A percentile compares a stretch with the other conserved stretches of the same genome.
phyloP scores from a whole-genome alignment of 2,888 invertebrate species.

The Cistogaster globosa region DNA sequence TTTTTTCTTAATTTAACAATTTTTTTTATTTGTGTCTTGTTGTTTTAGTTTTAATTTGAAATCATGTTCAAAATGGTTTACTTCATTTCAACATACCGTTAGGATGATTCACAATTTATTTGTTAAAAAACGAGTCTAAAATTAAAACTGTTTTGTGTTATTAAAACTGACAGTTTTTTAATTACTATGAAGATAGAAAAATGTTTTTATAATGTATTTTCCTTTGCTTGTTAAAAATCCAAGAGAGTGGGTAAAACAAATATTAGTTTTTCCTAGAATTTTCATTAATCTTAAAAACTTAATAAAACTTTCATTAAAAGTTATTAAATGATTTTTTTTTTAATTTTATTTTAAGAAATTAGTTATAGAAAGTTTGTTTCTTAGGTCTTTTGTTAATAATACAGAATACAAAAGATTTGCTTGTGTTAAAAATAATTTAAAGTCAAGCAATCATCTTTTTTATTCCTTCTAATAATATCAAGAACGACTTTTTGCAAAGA shows the following conservation, averaged over 20 bases:
- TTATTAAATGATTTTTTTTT: too few relatives aligned
- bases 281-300: slow-evolving; percentile 3
- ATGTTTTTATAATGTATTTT: neutral
- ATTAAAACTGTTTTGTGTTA: neutral
- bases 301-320: neutral
- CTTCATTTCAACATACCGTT: slow-evolving; percentile 57
- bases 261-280: slow-evolving; percentile 27
- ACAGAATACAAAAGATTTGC: too few relatives aligned
- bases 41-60: slow-evolving; percentile 52
- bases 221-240: slow-evolving; percentile 9
- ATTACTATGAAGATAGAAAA: slow-evolving; percentile 10
- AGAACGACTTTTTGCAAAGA: too few relatives aligned
- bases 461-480: too few relatives aligned
- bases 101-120: neutral
- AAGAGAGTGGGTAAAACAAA: slow-evolving; percentile 37
- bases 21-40: slow-evolving; percentile 17
- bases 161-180: slow-evolving; percentile 47
- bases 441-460: too few relatives aligned
- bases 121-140: neutral
- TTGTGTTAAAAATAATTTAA: too few relatives aligned
- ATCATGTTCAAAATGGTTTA: slow-evolving; percentile 51
- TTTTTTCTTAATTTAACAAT: slow-evolving; percentile 28
- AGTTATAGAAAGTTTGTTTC: slow-evolving; percentile 9
- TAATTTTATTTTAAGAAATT: too few relatives aligned
- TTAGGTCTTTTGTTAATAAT: slow-evolving; percentile 48